These are phyloP conservation scores for Brachylomia viminalis DNA, from an alignment of 2,888 invertebrate genomes.

Conservation along the genomic window DNA sequence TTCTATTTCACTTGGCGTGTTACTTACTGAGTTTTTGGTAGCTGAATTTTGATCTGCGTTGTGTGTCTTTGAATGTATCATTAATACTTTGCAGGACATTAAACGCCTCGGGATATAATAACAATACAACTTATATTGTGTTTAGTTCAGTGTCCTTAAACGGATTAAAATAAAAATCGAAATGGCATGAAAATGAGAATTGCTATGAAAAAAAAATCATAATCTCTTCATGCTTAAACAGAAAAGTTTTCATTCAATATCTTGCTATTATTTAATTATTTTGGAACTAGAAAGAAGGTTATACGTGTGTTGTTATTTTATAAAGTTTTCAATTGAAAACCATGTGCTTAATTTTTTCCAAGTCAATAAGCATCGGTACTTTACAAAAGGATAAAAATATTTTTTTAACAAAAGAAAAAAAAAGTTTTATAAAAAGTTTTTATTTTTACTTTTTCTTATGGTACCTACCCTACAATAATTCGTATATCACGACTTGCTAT, in stretches of 20 bases:
- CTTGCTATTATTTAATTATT: neutral
- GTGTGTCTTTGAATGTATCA: neutral
- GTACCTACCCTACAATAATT: too few relatives aligned
- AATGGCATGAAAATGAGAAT: neutral
- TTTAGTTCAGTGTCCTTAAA: neutral
- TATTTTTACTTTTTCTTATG: too few relatives aligned
- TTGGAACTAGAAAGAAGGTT: neutral
- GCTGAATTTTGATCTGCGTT: slow-evolving; percentile 4
- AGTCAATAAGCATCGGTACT: slow-evolving; percentile 2
- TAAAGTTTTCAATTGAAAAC: neutral
- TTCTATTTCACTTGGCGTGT: slow-evolving; percentile 5
- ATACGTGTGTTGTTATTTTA: neutral
- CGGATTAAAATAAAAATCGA: neutral
- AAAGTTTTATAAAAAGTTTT: too few relatives aligned
- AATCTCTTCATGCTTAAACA: neutral
- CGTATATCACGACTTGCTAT: too few relatives aligned
- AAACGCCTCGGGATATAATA: neutral
- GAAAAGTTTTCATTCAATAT: too few relatives aligned
- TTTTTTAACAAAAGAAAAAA: too few relatives aligned
- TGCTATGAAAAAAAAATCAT: neutral
- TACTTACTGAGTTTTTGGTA: neutral
- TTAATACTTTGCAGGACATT: neutral
- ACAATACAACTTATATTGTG: neutral
- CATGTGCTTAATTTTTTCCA: neutral
- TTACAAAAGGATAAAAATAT: slow-evolving; percentile 2